Base-by-base conservation (phyloP, 2,113 vertebrate genomes). In the Cavia porcellus region DNA sequence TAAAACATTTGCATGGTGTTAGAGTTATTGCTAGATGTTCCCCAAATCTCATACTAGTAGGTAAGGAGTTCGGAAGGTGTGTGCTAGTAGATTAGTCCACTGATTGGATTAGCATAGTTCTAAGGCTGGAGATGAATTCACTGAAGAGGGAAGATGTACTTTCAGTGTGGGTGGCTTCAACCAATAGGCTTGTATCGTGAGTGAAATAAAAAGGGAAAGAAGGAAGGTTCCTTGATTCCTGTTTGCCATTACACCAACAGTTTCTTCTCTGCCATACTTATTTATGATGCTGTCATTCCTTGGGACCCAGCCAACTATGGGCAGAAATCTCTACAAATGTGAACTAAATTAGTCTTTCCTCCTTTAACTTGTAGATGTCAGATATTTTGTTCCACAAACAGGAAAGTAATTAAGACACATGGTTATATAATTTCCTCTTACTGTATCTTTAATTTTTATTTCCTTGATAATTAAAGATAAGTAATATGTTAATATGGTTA, bases 361-460 rank as follows among this genome's bases (percentile, higher is more conserved):
- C 24, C 42, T 28, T 75, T 14, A 75, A 47, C 5, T 45, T 28
- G 42, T 28, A 14, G 2, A 1, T 45, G 42, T 28, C 42, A 72
- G 8, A 42, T 22, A 24, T 38, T 42, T 42, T 75, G 22, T 47
- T 28, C 42, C 42, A 75, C 42, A 24, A 19, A 72, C n/a, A 45
- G 28, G 24, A 75, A 75, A 0, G 24, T 14, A 75, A 47, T 12
- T 75, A 47, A 72, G 80, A 57, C 62, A 50, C 7, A 38, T 70
- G 10, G 2, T 11, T 38, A 3, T 52, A 80, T 42, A 74, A 81
- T 75, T 10, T 2, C 42, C 68, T 92, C 13, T 57, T 3, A 57
- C 4, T 66, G 2, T 72, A 35, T 13, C 28, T 86, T 85, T 95
- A 82, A 55, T 92, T 96, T 94, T 1, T 45, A 77, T 86, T 90